phyloP scores from a whole-genome alignment of 2,888 invertebrate species.

The Drosophila paramelanica region DNA sequence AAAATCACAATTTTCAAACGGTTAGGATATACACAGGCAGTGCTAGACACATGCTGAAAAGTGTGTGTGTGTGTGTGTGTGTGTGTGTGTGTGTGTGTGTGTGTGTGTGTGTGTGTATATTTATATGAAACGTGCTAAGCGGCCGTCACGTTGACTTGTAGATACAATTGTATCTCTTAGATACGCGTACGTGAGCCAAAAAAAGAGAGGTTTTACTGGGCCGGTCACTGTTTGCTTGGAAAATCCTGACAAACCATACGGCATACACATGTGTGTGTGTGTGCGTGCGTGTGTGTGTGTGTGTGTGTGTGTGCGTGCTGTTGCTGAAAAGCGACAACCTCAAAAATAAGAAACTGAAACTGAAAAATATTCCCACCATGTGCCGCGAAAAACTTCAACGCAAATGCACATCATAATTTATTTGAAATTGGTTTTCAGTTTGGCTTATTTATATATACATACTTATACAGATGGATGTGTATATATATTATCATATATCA shows the following conservation, averaged over 20 bases:
- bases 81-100: background rate
- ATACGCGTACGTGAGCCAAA: conserved; percentile 18
- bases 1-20: too few relatives aligned
- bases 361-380: conserved; percentile 41
- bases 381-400: conserved; percentile 33
- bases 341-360: conserved; percentile 12
- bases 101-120: background rate
- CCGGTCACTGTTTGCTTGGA: conserved; percentile 34
- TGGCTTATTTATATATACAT: conserved; percentile 38
- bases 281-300: background rate
- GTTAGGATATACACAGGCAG: too few relatives aligned
- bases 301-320: background rate
- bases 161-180: conserved; percentile 22
- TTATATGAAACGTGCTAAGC: background rate
- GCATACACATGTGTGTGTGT: conserved; percentile 29
- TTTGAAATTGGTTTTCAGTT: conserved; percentile 73
- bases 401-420: conserved; percentile 72
- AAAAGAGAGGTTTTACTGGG: conserved; percentile 4
- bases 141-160: conserved; percentile 12
- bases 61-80: background rate
- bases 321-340: background rate
- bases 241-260: conserved; percentile 45
- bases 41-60: too few relatives aligned
- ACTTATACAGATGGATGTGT: background rate
- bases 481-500: conserved; percentile 11